Evolutionary conservation across 64 coral and sea anemone species (phyloP), one percentile per base, ranked within the genome.

Genomic region (Montipora efflorescens): DNA sequence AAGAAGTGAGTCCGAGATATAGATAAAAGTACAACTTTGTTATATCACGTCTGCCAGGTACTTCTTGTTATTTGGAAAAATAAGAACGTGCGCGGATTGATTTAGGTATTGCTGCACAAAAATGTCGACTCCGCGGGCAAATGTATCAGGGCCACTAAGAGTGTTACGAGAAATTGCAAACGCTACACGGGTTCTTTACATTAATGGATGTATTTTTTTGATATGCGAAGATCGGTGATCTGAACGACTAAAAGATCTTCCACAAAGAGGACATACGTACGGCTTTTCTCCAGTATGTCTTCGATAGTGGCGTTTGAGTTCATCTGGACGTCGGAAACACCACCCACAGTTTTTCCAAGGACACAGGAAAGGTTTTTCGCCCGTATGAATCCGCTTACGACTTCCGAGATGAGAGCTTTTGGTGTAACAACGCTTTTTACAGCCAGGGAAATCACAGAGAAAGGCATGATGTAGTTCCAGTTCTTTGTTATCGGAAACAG

Each of bases 211-310:
- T 22, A 97, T 89, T 73, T 97, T 97, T 53, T 92, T 94, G 13
- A 97, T 97, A 70, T 97, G 95, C 12, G 95, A 97, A 7, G 95
- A 89, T 75, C 95, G 87, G 52, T 97, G 95, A 53, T 97, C 95
- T 19, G 95, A 97, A 36, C 95, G 92, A 82, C 95, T 97, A 79
- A 97, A 97, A 25, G 95, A 93, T 67, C 95, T 97, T 4, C 95
- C 95, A 80, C 95, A 97, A 50, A 97, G 62, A 13, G 95, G 95
- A 88, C 95, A 97, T 6, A 93, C 88, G 55, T 97, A 97, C 0
- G 95, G 95, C 46, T 97, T 97, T 67, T 97, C 95, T 20, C 95
- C 95, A 28, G 95, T 97, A 23, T 97, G 95, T 81, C 95, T 75
- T 67, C 95, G 92, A 76, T 97, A 97, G 49, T 97, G 95, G 48